These are phyloP conservation scores for Thymelicus lineola DNA, from an alignment of 2,888 invertebrate species.

Conservation along the genomic window DNA sequence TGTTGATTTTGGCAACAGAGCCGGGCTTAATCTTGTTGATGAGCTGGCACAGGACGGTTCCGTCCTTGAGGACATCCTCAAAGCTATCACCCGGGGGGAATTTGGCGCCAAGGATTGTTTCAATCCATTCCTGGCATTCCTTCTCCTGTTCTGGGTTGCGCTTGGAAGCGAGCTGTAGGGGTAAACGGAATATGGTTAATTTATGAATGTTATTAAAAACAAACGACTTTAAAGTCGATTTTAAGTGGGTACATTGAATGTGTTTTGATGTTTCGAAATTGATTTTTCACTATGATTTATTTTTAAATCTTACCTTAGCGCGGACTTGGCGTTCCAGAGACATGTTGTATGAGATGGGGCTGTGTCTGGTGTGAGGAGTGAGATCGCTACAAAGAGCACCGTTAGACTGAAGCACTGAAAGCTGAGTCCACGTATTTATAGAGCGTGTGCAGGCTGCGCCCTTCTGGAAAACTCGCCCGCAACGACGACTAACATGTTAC, in stretches of 20 bases:
- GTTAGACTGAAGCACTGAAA: slow-evolving; percentile 82
- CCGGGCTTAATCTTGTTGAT: slow-evolving; percentile 98
- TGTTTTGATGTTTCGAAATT: not conserved
- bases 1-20: slow-evolving; percentile 95
- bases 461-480: slow-evolving; percentile 79
- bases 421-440: slow-evolving; percentile 79
- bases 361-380: slow-evolving; percentile 60
- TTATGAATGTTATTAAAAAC: not conserved
- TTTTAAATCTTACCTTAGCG: slow-evolving; percentile 88
- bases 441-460: slow-evolving; percentile 67
- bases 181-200: not conserved
- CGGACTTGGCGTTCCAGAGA: slow-evolving; percentile 97
- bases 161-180: slow-evolving; percentile 91
- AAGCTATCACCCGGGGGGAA: slow-evolving; percentile 92
- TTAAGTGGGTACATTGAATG: not conserved
- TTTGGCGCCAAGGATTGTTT: slow-evolving; percentile 93
- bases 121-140: slow-evolving; percentile 97
- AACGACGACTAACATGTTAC: slow-evolving; percentile 59
- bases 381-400: slow-evolving; percentile 65
- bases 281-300: slow-evolving; percentile 12
- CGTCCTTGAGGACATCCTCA: slow-evolving; percentile 96
- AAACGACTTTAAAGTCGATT: not conserved
- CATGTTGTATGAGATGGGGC: slow-evolving; percentile 84
- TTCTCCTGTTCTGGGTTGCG: slow-evolving; percentile 92
- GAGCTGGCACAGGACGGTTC: slow-evolving; percentile 95